Evolutionary conservation across 2,797 vertebrate species (phyloP), one percentile per base, ranked within the genome.

Genomic region (Gastrophryne carolinensis): DNA sequence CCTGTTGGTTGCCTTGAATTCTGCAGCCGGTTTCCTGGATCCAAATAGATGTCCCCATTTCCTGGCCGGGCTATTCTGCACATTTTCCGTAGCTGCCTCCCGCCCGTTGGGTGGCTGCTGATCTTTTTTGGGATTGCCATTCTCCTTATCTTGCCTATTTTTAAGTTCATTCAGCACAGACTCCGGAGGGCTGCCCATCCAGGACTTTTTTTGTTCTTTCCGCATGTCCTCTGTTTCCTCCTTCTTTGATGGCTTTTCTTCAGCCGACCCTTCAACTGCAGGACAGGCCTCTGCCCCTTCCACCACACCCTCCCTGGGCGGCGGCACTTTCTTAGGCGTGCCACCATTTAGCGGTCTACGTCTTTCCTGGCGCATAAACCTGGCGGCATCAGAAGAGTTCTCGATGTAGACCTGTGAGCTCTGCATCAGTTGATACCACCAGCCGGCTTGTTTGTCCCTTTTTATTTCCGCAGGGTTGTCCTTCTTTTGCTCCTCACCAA

Each of bases 341-440:
- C 47, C 27, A 12, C 32, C 24, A 23, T 12, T 61, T 41, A 70
- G 61, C 9, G 29, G 75, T 26, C 0, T 5, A 81, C 93, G 94
- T 41, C 84, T 92, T 80, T 94, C 90, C 6, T 87, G 84, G 78
- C 89, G 95, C 8, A 91, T 80, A 5, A 96, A 94, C 83, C 94
- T 95, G 0, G 94, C 91, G 1, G 91, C 91, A 80, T 95, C 92
- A 0, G 89, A 9, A 0, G 95, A 94, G 29, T 92, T 93, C 62
- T 98, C 95, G 0, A 99, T 98, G 85, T 99, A 99, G 79, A 99
- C 94, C 87, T 98, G 98, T 27, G 98, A 99, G 79, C 95, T 98
- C 88, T 97, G 97, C 96, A 97, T 99, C 44, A 99, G 94, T 86
- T 99, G 97, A 86, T 95, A 97, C 98, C 98, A 99, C 97, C 98